Evolutionary conservation across 2,888 invertebrate species (phyloP), one percentile per base, ranked within the genome.

Genomic region (Scaptomyza cyrtandrae): DNA sequence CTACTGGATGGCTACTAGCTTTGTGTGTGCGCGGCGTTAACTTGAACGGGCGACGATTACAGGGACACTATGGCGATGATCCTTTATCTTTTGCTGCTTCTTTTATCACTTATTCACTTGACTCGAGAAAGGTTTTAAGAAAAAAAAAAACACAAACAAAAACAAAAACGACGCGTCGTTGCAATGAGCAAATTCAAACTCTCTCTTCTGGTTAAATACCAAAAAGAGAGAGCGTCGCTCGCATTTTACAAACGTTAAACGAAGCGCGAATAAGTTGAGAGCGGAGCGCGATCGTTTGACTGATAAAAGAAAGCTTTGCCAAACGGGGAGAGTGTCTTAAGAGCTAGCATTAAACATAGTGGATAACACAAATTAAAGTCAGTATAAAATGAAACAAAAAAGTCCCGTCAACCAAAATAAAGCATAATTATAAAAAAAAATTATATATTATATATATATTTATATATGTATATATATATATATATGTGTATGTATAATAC

Each of bases 331-430:
- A 56, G 58, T 45, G 19, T 4, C 87, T 87, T 87, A 87, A 4
- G 49, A 56, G 52, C 77, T 86, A 86, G 60, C 65, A 70, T 77
- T 66, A 88, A 71, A 80, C 50, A 67, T 72, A 73, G 74, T 71
- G 43, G 55, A 70, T 60, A 75, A 75, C 75, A 86, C 78, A 88
- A 78, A 76, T 76, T 78, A 76, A 75, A 65, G 76, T 78, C 71
- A 76, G 68, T 80, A 82, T 80, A 82, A 80, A 71, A 71, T 85
- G 75, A 86, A 81, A 73, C 68, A 81, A 76, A 88, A 91, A 89
- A 90, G 91, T 92, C 92, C 92, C 92, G 92, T 92, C 92, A 92
- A 92, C 92, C 92, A 92, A 91, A 91, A 88, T 86, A 82, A 89
- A 88, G 88, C 89, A 90, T 86, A 87, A 78, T 59, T 73, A 80